Conservation (phyloP, 1,140 invertebrate genomes). For the Venturia canescens region DNA sequence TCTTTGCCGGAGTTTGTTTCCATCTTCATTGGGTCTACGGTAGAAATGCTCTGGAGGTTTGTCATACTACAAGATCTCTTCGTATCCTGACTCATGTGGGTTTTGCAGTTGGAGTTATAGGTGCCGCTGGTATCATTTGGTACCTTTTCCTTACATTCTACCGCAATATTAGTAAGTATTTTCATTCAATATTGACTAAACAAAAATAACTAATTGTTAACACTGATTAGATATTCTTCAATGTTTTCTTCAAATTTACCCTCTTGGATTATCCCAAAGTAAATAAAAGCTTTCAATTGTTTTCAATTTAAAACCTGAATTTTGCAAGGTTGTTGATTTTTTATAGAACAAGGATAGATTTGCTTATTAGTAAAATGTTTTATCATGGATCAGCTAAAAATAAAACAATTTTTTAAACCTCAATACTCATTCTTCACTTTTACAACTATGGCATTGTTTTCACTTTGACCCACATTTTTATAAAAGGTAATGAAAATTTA, state of each 20-base stretch:
- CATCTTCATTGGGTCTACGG: conserved; percentile 58
- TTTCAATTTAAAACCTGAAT: not conserved
- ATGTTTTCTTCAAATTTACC: too few relatives aligned
- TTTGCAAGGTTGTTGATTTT: not conserved
- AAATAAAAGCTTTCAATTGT: too few relatives aligned
- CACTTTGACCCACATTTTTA: not conserved
- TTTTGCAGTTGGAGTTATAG: conserved; percentile 54
- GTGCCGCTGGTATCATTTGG: conserved; percentile 55
- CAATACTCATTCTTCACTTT: too few relatives aligned
- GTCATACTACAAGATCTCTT: conserved; percentile 56
- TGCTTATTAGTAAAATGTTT: too few relatives aligned
- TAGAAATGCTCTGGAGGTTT: conserved; percentile 55
- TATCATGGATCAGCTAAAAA: too few relatives aligned
- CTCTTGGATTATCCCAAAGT: too few relatives aligned
- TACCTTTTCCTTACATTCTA: conserved; percentile 62
- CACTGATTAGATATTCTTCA: too few relatives aligned
- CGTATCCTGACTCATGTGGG: conserved; percentile 54
- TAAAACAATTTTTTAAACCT: too few relatives aligned
- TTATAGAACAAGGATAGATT: too few relatives aligned
- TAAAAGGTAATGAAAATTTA: not conserved
- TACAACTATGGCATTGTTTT: too few relatives aligned
- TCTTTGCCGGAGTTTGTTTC: conserved; percentile 57
- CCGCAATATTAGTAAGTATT: conserved; percentile 57
- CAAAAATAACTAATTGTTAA: too few relatives aligned
- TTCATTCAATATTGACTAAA: too few relatives aligned